A percentile compares a stretch with the other conserved stretches of the same genome.
phyloP scores from a whole-genome alignment of 2,113 vertebrate genomes.

The Ophthalmolycus amberensis region DNA sequence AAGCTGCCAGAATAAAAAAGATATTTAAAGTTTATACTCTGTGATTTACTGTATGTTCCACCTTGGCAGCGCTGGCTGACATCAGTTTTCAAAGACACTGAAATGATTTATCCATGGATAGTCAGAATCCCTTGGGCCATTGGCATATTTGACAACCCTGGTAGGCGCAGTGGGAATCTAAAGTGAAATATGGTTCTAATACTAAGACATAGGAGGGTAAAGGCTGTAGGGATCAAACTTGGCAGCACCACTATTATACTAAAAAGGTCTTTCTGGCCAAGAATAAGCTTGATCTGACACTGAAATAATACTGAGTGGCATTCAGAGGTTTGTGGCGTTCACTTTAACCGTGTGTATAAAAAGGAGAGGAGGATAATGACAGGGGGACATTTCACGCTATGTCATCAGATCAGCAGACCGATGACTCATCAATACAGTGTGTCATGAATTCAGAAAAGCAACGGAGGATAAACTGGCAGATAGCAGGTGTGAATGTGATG shows the following conservation, averaged over 20 bases:
- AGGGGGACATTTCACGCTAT: not conserved
- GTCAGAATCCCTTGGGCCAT: not conserved
- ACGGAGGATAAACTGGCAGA: not conserved
- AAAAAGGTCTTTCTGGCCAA: slow-evolving; percentile 1
- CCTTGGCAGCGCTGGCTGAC: not conserved
- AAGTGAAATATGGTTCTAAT: slow-evolving; percentile 26
- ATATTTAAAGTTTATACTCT: slow-evolving; percentile 3
- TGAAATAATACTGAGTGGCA: not conserved
- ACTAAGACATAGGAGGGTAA: not conserved
- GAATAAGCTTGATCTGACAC: not conserved
- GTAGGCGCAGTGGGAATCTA: slow-evolving; percentile 6
- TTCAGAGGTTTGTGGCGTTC: not conserved
- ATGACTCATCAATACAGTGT: slow-evolving; percentile 25
- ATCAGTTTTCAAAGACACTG: not conserved
- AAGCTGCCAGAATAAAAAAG: slow-evolving; percentile 11
- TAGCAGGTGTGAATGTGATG: not conserved
- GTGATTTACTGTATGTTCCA: slow-evolving; percentile 1
- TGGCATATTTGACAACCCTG: slow-evolving; percentile 6
- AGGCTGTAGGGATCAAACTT: slow-evolving; percentile 12
- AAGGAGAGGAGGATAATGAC: slow-evolving; percentile 16
- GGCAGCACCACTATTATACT: slow-evolving; percentile 11
- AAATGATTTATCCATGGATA: slow-evolving; percentile 7
- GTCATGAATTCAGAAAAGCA: slow-evolving; percentile 5
- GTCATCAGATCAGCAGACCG: slow-evolving; percentile 26
- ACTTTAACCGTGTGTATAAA: not conserved